phyloP scores from a whole-genome alignment of 2,888 invertebrate genomes.

The Hedychridium roseum region DNA sequence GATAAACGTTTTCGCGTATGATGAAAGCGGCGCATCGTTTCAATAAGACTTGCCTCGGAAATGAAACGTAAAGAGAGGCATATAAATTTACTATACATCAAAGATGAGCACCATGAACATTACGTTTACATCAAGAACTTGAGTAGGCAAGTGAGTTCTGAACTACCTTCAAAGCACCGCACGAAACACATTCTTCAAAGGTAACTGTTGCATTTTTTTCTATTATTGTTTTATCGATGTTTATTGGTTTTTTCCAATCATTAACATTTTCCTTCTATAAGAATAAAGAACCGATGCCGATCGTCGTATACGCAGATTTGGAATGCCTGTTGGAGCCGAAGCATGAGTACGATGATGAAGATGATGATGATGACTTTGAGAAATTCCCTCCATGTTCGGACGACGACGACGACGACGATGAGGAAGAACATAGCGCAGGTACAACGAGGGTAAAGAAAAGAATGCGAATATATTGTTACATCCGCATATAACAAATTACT shows the following conservation, averaged over 20 bases:
- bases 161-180: conserved; percentile 2
- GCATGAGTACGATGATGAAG: neutral
- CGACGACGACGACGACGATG: no score
- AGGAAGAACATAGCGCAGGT: no score
- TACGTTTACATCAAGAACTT: conserved; percentile 23
- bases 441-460: no score
- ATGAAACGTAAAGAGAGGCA: neutral
- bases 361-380: no score
- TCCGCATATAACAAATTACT: no score
- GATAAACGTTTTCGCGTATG: conserved; percentile 16
- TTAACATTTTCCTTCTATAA: neutral
- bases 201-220: conserved; percentile 9
- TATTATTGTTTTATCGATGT: no score
- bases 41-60: conserved; percentile 1
- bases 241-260: neutral
- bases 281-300: conserved; percentile 8
- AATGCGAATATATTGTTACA: no score
- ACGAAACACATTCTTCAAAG: conserved; percentile 17
- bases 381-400: no score
- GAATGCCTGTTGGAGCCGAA: conserved; percentile 11
- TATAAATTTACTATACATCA: neutral
- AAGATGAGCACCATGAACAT: neutral
- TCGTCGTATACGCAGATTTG: conserved; percentile 19
- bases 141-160: conserved; percentile 14
- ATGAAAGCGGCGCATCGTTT: neutral